Conservation (phyloP, 2,797 vertebrate genomes). For the Aeoliscus strigatus region DNA sequence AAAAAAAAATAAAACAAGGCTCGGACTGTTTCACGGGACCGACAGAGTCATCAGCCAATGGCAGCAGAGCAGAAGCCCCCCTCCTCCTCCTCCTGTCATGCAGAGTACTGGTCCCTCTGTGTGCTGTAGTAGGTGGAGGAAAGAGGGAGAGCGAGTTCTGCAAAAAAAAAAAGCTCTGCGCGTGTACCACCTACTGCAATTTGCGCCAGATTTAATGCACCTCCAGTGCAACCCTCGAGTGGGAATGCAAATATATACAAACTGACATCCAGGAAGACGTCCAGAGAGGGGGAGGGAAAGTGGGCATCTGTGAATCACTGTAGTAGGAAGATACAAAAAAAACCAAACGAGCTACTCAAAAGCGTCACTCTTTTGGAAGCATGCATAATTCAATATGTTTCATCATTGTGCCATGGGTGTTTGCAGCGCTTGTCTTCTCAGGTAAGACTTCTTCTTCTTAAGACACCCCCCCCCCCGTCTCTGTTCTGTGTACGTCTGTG, state of each 20-base stretch:
- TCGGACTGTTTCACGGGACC: conserved; percentile 51
- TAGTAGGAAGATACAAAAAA: conserved; percentile 37
- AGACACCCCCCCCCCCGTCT: too few relatives aligned
- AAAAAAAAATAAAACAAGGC: conserved; percentile 60
- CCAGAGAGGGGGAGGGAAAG: conserved; percentile 24
- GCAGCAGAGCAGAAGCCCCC: conserved; percentile 26
- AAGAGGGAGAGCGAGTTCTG: conserved; percentile 61
- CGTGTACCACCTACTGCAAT: conserved; percentile 56
- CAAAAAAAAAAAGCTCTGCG: conserved; percentile 52
- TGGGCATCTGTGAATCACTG: conserved; percentile 38
- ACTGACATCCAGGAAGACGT: conserved; percentile 46
- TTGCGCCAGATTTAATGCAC: conserved; percentile 73
- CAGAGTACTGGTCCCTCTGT: conserved; percentile 59
- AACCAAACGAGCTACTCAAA: conserved; percentile 42
- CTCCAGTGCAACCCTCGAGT: too few relatives aligned
- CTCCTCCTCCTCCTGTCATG: conserved; percentile 36
- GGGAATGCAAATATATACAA: conserved; percentile 43
- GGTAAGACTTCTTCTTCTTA: conserved; percentile 66
- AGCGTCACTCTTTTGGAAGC: conserved; percentile 60
- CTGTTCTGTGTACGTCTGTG: conserved; percentile 11
- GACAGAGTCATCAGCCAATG: conserved; percentile 53
- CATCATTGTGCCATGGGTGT: conserved; percentile 73
- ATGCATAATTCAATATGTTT: conserved; percentile 75
- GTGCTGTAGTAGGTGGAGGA: conserved; percentile 54
- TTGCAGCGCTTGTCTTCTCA: conserved; percentile 75